A percentile compares a stretch with the other conserved stretches of the same genome.
phyloP scores from a whole-genome alignment of 2,113 vertebrate genomes.

The Phalacrocorax carbo region DNA sequence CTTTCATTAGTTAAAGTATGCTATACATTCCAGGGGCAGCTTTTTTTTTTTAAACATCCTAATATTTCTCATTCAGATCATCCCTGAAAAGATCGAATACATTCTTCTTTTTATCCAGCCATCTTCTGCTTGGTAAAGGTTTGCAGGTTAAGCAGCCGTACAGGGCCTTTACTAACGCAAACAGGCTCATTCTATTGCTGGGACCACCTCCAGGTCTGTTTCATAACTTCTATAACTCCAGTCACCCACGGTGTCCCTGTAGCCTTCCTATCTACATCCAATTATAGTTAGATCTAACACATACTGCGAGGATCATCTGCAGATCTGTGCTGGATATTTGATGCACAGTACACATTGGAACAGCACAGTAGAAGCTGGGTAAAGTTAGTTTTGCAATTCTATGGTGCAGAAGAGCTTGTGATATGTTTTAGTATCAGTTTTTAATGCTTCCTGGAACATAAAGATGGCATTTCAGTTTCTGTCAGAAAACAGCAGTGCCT shows the following conservation, averaged over 20 bases:
- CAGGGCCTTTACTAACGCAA: background rate
- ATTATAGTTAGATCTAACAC: background rate
- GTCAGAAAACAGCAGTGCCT: background rate
- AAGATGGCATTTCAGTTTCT: background rate
- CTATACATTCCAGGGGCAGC: background rate
- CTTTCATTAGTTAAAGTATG: background rate
- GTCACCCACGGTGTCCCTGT: background rate
- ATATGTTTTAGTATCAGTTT: background rate
- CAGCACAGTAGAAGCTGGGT: background rate
- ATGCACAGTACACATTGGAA: background rate
- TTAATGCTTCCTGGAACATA: background rate
- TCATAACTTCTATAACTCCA: background rate
- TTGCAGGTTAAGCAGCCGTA: background rate
- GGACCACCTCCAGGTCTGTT: background rate
- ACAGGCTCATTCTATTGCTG: background rate
- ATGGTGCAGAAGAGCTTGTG: background rate
- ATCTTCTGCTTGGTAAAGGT: background rate
- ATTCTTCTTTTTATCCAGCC: background rate
- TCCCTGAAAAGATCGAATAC: background rate
- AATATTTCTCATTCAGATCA: background rate
- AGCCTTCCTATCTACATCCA: background rate
- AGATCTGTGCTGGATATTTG: background rate
- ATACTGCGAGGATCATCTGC: background rate
- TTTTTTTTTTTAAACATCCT: background rate
- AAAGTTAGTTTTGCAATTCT: background rate